These are phyloP conservation scores for Gallinago undulata DNA, from an alignment of 2,113 vertebrate genomes.

Conservation along the genomic window DNA sequence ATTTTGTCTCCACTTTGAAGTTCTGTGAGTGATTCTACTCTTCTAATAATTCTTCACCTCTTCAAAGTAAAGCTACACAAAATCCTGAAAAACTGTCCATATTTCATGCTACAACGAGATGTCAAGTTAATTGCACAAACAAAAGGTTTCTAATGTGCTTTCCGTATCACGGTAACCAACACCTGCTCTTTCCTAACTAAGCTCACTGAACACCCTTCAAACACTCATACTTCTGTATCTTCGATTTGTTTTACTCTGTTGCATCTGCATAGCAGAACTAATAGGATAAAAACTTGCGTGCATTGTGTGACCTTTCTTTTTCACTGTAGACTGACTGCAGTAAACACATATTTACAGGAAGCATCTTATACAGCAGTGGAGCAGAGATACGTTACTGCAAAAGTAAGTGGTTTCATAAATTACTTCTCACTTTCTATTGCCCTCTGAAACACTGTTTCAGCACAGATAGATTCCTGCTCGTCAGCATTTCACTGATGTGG, in stretches of 20 bases:
- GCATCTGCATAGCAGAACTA: neutral
- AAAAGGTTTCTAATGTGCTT: conserved; percentile 24
- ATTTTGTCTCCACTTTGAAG: neutral
- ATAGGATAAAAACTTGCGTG: neutral
- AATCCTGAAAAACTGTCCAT: conserved; percentile 17
- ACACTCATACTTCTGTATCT: neutral
- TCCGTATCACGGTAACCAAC: neutral
- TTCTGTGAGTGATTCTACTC: neutral
- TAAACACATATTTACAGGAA: conserved; percentile 34
- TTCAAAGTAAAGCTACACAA: conserved; percentile 2
- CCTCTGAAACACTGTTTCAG: conserved; percentile 13
- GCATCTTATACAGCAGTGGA: neutral
- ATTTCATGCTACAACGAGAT: conserved; percentile 14
- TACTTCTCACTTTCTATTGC: neutral
- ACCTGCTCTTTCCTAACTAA: neutral
- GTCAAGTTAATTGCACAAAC: conserved; percentile 35
- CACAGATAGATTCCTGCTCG: neutral
- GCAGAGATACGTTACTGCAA: neutral
- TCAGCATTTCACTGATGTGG: neutral
- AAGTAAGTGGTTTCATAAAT: neutral
- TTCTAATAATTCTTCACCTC: neutral
- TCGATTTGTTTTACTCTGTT: conserved; percentile 7
- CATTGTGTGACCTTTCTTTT: conserved; percentile 9
- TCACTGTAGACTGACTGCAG: neutral
- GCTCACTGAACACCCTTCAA: neutral